Evolutionary conservation across 64 coral and sea anemone genomes (phyloP), one percentile per base, ranked within the genome.

Genomic region (Montipora sp.): DNA sequence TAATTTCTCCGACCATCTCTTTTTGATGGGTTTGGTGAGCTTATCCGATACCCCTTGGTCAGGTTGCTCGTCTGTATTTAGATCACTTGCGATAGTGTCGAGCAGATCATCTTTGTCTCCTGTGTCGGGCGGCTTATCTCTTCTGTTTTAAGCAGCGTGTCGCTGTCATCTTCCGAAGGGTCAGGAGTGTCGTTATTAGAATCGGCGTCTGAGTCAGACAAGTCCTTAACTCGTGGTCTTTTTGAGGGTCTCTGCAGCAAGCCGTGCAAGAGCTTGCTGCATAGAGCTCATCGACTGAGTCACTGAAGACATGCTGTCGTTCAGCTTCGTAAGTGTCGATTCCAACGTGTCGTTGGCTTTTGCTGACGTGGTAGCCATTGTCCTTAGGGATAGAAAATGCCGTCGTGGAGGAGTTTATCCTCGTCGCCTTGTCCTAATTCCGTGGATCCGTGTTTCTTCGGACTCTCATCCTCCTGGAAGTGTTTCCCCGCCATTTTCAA

Each of bases 121-220:
- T 27, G 1, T 27, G 24, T 27, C 24, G 24, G 24, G 24, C 0
- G 1, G 24, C 24, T 27, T 27, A 0, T 27, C 24, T 27, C 24
- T 27, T 1, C 24, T 27, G 24, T 27, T 27, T 27, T 27, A 27
- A 27, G 24, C 24, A 27, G 24, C 24, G 24, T 27, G 24, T 27
- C 24, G 1, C 24, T 27, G 24, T 27, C 24, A 27, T 27, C 24
- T 27, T 27, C 79, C 72, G 70, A 84, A 83, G 19, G 47, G 5
- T 76, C 78, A 55, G 79, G 76, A 77, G 19, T 65, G 14, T 76
- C 78, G 27, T 91, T 91, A 82, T 81, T 91, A 12, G 78, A 91
- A 36, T 91, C 68, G 21, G 47, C 60, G 78, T 73, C 78, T 91
- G 80, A 77, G 51, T 92, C 69, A 87, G 81, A 65, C 21, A 85